These are phyloP conservation scores for Periplaneta americana DNA, from an alignment of 1,140 invertebrate genomes.

Conservation along the genomic window DNA sequence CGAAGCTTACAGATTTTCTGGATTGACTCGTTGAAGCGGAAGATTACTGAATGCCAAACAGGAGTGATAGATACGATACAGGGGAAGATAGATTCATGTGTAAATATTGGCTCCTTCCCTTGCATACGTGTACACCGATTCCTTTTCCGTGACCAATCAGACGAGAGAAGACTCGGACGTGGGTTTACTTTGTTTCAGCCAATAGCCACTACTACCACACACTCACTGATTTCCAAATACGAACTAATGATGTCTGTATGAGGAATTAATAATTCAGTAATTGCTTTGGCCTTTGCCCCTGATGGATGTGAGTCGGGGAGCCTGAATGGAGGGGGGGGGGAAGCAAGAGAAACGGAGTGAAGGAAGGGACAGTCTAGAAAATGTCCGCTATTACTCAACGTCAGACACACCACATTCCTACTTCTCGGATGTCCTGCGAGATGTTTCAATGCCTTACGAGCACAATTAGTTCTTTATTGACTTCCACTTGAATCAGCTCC, in stretches of 20 bases:
- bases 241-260: background rate
- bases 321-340: background rate
- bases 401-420: background rate
- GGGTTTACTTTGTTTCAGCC: background rate
- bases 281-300: background rate
- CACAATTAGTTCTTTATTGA: background rate
- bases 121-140: background rate
- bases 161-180: too few relatives aligned
- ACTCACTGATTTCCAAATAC: too few relatives aligned
- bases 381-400: background rate
- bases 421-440: background rate
- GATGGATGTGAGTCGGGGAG: background rate
- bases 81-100: background rate
- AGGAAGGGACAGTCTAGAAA: background rate
- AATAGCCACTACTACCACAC: too few relatives aligned
- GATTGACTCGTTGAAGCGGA: background rate
- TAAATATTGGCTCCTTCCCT: background rate
- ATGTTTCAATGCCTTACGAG: background rate
- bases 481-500: too few relatives aligned
- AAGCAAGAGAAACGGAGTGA: background rate
- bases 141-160: background rate
- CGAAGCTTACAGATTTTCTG: background rate
- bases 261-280: constrained; percentile 11
- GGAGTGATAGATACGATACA: background rate
- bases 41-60: background rate